phyloP scores from a whole-genome alignment of 2,113 vertebrate species.

The Mastomys natalensis region DNA sequence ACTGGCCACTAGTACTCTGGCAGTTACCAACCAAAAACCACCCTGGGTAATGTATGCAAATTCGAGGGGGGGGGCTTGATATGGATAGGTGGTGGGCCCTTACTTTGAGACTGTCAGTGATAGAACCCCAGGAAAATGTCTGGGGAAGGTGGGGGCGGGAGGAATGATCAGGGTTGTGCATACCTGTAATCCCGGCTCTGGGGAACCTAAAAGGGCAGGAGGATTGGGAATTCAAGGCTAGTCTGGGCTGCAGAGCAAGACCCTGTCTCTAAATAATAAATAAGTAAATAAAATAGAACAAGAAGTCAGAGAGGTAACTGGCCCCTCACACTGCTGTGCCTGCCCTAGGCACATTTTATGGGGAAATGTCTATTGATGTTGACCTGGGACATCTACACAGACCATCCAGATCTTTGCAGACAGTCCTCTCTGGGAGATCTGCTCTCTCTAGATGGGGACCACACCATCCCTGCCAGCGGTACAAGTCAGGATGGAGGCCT shows the following conservation, averaged over 20 bases:
- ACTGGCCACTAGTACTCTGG: neutral
- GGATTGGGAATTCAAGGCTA: neutral
- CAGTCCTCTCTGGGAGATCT: neutral
- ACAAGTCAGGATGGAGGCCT: neutral
- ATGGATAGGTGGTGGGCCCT: neutral
- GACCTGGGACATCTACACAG: neutral
- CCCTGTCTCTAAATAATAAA: neutral
- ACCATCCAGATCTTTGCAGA: neutral
- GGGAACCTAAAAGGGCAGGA: neutral
- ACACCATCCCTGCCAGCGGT: neutral
- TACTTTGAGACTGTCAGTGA: neutral
- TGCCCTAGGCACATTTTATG: neutral
- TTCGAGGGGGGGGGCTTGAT: neutral
- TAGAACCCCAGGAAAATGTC: neutral
- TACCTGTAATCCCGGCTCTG: neutral
- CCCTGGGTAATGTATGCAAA: neutral
- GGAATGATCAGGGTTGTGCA: neutral
- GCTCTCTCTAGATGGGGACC: neutral
- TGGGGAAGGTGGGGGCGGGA: neutral
- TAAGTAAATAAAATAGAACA: neutral
- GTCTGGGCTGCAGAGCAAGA: neutral
- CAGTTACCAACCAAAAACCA: neutral
- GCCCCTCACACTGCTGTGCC: neutral
- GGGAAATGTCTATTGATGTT: neutral
- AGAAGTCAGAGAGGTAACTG: neutral